phyloP scores from a whole-genome alignment of 2,113 vertebrate species.

The Alligator mississippiensis region DNA sequence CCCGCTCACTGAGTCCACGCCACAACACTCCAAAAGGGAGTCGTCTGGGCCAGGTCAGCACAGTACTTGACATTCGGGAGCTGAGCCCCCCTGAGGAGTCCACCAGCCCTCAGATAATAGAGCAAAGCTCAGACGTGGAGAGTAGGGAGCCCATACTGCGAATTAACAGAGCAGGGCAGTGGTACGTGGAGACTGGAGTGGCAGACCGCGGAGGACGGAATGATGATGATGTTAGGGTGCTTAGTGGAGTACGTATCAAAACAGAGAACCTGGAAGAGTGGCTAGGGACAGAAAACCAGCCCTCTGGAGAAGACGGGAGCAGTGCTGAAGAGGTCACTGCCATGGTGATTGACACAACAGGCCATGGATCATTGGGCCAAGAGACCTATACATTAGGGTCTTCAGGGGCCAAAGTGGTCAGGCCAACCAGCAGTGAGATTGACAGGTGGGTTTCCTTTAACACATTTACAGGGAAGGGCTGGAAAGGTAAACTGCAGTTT shows the following conservation, averaged over 20 bases:
- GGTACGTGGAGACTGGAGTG: constrained; percentile 93
- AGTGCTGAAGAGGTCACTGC: constrained; percentile 89
- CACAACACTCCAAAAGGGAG: constrained; percentile 81
- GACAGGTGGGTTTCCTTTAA: constrained; percentile 86
- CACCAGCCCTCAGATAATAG: constrained; percentile 90
- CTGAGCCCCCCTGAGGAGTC: constrained; percentile 89
- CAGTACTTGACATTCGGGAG: constrained; percentile 84
- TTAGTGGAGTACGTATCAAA: constrained; percentile 92
- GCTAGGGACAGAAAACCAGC: constrained; percentile 90
- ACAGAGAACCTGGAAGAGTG: constrained; percentile 94
- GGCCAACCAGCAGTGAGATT: constrained; percentile 93
- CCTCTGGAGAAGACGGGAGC: constrained; percentile 90
- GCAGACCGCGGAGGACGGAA: constrained; percentile 82
- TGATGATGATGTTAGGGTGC: constrained; percentile 83
- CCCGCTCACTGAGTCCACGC: constrained; percentile 80
- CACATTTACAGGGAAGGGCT: neutral
- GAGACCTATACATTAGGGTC: constrained; percentile 81
- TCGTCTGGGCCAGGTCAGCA: constrained; percentile 82
- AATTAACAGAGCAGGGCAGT: constrained; percentile 95
- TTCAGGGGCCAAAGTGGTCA: constrained; percentile 82
- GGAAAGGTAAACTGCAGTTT: neutral
- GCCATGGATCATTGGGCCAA: constrained; percentile 85
- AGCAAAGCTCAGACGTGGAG: constrained; percentile 83
- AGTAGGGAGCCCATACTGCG: constrained; percentile 92
- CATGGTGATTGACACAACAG: constrained; percentile 94